A percentile compares a stretch with the other conserved stretches of the same genome.
Evolutionary conservation across 2,113 vertebrate species (phyloP).

Genomic region (Petaurus breviceps): DNA sequence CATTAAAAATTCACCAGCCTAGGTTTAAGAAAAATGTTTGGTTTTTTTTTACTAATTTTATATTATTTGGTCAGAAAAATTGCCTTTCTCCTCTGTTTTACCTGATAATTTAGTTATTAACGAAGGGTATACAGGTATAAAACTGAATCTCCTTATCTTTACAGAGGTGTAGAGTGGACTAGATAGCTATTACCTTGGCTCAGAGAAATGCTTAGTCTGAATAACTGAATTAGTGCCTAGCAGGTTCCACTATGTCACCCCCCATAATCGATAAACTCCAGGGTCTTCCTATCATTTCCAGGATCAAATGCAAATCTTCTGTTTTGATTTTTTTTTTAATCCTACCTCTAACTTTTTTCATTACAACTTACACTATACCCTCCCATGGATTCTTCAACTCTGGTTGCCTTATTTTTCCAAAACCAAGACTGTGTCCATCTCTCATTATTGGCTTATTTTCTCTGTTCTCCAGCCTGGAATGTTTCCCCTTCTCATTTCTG

Average conservation of each 20-base stretch:
- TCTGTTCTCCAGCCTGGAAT: background rate
- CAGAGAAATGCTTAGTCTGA: background rate
- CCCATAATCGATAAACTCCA: background rate
- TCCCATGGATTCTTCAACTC: background rate
- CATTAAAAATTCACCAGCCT: background rate
- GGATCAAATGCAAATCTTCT: background rate
- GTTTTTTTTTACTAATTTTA: background rate
- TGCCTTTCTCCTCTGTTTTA: background rate
- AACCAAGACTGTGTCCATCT: too few species aligned
- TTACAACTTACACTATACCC: background rate
- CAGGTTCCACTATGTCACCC: background rate
- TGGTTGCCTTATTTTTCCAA: background rate
- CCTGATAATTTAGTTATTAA: too few species aligned
- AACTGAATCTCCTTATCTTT: background rate
- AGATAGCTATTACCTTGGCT: background rate
- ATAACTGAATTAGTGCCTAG: background rate
- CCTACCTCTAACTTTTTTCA: background rate
- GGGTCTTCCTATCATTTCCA: background rate
- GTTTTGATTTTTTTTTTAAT: too few species aligned
- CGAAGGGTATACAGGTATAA: background rate
- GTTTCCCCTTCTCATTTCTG: background rate
- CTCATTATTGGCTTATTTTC: too few species aligned
- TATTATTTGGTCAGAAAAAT: too few species aligned
- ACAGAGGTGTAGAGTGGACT: too few species aligned
- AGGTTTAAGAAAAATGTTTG: background rate